A percentile compares a stretch with the other conserved stretches of the same genome.
phyloP scores from a whole-genome alignment of 1,140 invertebrate genomes.

The Helicoverpa armigera region DNA sequence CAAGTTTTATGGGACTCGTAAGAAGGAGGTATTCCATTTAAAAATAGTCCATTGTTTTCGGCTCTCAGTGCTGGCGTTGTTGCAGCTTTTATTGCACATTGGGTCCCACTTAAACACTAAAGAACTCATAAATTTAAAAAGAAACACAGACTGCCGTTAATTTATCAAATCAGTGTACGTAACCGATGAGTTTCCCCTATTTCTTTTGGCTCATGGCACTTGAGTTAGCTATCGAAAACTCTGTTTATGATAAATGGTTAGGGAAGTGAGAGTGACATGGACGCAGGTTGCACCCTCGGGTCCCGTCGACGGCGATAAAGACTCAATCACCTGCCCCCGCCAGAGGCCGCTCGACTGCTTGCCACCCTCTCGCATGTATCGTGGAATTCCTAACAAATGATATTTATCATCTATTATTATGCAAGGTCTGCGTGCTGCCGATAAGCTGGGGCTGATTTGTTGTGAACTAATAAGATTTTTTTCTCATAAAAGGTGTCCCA shows the following conservation, averaged over 20 bases:
- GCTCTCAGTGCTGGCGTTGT: background rate
- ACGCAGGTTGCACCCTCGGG: constrained; percentile 62
- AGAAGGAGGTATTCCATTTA: constrained; percentile 34
- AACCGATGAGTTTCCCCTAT: constrained; percentile 23
- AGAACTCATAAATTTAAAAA: background rate
- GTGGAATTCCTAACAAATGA: constrained; percentile 55
- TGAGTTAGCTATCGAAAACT: constrained; percentile 42
- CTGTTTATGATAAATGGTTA: constrained; percentile 59
- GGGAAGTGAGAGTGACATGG: constrained; percentile 59
- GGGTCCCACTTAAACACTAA: background rate
- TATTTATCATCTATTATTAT: constrained; percentile 63
- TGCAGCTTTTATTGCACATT: constrained; percentile 1
- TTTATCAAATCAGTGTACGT: constrained; percentile 24
- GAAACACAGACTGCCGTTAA: background rate
- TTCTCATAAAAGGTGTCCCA: background rate
- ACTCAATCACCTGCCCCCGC: constrained; percentile 69
- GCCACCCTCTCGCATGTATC: constrained; percentile 50
- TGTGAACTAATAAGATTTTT: no score
- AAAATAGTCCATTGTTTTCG: constrained; percentile 35
- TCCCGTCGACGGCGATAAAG: constrained; percentile 58
- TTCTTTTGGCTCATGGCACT: constrained; percentile 41
- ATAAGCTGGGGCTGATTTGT: constrained; percentile 47
- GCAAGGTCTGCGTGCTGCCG: constrained; percentile 54
- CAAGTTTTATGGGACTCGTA: constrained; percentile 30
- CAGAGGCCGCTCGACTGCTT: constrained; percentile 56